Conservation (phyloP, 2,797 vertebrate species). For the Apogon talboti region DNA sequence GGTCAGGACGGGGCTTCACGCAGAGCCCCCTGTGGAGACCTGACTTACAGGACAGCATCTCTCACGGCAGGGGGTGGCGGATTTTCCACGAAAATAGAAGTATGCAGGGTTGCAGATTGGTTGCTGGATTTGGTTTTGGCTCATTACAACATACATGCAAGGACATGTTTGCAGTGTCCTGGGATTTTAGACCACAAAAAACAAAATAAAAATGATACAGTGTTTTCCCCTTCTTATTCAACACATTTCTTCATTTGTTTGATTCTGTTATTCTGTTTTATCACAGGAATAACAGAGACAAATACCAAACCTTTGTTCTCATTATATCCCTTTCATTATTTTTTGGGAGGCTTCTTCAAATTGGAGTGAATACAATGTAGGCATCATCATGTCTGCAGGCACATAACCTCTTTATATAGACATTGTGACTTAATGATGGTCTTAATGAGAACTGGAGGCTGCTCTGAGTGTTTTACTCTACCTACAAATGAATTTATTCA, state of each 20-base stretch:
- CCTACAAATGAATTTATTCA: slow-evolving; percentile 40
- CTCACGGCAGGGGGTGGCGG: slow-evolving; percentile 19
- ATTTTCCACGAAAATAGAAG: slow-evolving; percentile 35
- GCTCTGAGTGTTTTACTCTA: slow-evolving; percentile 34
- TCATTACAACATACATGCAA: slow-evolving; percentile 6
- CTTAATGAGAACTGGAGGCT: slow-evolving; percentile 52
- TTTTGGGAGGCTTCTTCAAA: too few species aligned
- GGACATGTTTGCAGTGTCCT: background rate
- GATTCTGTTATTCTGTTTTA: background rate
- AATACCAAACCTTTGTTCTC: background rate
- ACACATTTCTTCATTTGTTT: background rate
- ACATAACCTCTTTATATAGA: slow-evolving; percentile 27
- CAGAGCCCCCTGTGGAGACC: slow-evolving; percentile 34
- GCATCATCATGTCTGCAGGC: slow-evolving; percentile 13
- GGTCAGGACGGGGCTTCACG: slow-evolving; percentile 21
- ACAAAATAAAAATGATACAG: too few species aligned
- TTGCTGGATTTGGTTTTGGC: slow-evolving; percentile 27
- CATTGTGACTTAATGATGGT: slow-evolving; percentile 20
- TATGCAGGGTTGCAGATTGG: slow-evolving; percentile 26
- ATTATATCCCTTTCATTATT: background rate
- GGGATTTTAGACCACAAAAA: background rate
- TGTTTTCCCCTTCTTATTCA: background rate
- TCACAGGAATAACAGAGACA: background rate
- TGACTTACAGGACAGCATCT: slow-evolving; percentile 40
- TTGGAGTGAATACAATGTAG: background rate